Conservation (phyloP, 2,113 vertebrate genomes). For the Macaca nemestrina region DNA sequence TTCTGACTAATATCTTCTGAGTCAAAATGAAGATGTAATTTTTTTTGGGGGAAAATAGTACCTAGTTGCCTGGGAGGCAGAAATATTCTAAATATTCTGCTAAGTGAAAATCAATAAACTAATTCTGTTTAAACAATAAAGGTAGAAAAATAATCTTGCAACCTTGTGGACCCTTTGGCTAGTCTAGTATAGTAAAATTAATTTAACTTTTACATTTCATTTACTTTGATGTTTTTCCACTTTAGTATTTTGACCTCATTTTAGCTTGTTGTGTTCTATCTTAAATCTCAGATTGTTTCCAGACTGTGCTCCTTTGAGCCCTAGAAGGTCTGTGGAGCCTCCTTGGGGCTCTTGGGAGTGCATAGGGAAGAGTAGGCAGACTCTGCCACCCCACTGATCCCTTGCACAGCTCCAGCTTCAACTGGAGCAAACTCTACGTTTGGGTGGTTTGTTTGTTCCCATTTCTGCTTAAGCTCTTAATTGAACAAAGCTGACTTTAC, state of each 20-base stretch:
- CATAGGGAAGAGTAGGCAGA: neutral
- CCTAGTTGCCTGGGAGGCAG: constrained; percentile 28
- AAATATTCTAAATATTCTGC: neutral
- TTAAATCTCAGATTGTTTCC: neutral
- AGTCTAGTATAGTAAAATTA: neutral
- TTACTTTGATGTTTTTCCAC: neutral
- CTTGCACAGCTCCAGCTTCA: neutral
- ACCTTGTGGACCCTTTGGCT: neutral
- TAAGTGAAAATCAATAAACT: constrained; percentile 52
- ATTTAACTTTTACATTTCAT: neutral
- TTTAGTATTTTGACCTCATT: neutral
- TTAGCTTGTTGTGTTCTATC: neutral
- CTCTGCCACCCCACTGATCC: too few relatives aligned
- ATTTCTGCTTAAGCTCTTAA: neutral
- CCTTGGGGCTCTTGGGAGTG: too few relatives aligned
- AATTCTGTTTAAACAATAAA: constrained; percentile 39
- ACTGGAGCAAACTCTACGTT: neutral
- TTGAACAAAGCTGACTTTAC: neutral
- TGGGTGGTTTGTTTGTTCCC: neutral
- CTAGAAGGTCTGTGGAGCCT: neutral
- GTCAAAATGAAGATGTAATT: constrained; percentile 23
- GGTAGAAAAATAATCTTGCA: constrained; percentile 22
- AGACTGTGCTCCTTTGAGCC: neutral
- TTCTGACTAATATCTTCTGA: constrained; percentile 32
- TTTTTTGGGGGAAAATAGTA: constrained; percentile 45